Percentiles rank a stretch among this genome's conserved stretches.
Evolutionary conservation across 1,140 invertebrate genomes (phyloP).

Genomic region (Cyrtorhinus lividipennis): DNA sequence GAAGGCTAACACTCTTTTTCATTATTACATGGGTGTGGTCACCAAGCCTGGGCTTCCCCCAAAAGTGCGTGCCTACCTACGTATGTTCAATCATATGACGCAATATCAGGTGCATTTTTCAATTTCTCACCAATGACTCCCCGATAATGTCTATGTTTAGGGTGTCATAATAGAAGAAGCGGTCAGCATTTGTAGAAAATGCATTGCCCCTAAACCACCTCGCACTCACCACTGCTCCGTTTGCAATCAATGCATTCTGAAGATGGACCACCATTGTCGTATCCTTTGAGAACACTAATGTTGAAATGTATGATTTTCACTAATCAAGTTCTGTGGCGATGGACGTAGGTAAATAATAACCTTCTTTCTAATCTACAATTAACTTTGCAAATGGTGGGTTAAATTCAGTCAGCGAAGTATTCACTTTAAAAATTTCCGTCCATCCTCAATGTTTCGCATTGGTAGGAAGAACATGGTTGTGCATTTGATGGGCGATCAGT

Average conservation of each 20-base stretch:
- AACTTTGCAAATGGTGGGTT: no score
- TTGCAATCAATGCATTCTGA: conserved; percentile 82
- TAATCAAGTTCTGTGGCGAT: no score
- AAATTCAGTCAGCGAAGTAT: no score
- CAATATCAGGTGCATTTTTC: conserved; percentile 6
- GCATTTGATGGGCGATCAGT: no score
- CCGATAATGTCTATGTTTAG: conserved; percentile 30
- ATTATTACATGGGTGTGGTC: conserved; percentile 79
- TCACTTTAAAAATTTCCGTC: no score
- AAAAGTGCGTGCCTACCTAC: conserved; percentile 38
- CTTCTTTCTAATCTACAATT: no score
- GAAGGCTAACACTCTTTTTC: conserved; percentile 76
- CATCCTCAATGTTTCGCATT: no score
- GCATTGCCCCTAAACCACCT: conserved; percentile 83
- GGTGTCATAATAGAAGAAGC: conserved; percentile 59
- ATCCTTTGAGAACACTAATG: no score
- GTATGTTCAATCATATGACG: no score
- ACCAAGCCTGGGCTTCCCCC: conserved; percentile 69
- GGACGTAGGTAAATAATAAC: no score
- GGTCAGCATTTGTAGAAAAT: conserved; percentile 89
- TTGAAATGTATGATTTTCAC: no score
- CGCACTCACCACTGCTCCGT: conserved; percentile 92
- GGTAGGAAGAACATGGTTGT: no score
- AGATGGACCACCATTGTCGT: conserved; percentile 98
- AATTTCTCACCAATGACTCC: conserved; percentile 1